Conservation (phyloP, 2,888 invertebrate genomes). For the Drepana falcataria region DNA sequence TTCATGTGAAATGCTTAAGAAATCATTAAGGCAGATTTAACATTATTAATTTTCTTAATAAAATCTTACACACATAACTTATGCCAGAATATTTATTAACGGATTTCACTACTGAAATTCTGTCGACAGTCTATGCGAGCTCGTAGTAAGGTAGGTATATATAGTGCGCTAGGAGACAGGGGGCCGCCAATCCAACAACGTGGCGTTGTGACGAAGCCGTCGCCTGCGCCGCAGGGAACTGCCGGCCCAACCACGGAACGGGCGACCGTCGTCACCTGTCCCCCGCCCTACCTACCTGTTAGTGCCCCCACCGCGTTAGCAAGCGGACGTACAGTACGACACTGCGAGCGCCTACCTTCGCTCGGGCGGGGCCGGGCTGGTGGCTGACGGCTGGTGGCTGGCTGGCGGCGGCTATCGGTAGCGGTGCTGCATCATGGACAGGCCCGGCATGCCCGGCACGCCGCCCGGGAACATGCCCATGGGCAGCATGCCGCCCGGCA, state of each 20-base stretch:
- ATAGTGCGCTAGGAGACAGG: conserved; percentile 48
- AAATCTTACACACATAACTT: conserved; percentile 60
- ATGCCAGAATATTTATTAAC: conserved; percentile 41
- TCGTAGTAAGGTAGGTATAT: conserved; percentile 24
- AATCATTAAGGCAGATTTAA: conserved; percentile 64
- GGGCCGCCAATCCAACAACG: conserved; percentile 79
- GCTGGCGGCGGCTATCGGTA: conserved; percentile 83
- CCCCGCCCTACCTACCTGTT: conserved; percentile 13
- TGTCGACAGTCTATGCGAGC: conserved; percentile 36
- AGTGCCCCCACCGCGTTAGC: conserved; percentile 8
- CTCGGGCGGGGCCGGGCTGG: conserved; percentile 19
- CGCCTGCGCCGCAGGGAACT: conserved; percentile 78
- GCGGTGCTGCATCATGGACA: conserved; percentile 89
- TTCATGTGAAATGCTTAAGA: conserved; percentile 70
- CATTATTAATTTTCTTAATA: conserved; percentile 51
- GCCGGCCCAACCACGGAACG: conserved; percentile 69
- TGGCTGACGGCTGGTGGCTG: conserved; percentile 16
- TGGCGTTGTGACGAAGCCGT: conserved; percentile 66
- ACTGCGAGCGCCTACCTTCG: conserved; percentile 40
- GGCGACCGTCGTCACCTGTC: conserved; percentile 47
- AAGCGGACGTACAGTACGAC: conserved; percentile 8
- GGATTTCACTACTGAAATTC: conserved; percentile 34
- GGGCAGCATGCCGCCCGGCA: conserved; percentile 53
- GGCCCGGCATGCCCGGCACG: conserved; percentile 36
- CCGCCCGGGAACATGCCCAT: conserved; percentile 64